A percentile compares a stretch with the other conserved stretches of the same genome.
Evolutionary conservation across 2,113 vertebrate genomes (phyloP).

Genomic region (Phalacrocorax brasilianus): DNA sequence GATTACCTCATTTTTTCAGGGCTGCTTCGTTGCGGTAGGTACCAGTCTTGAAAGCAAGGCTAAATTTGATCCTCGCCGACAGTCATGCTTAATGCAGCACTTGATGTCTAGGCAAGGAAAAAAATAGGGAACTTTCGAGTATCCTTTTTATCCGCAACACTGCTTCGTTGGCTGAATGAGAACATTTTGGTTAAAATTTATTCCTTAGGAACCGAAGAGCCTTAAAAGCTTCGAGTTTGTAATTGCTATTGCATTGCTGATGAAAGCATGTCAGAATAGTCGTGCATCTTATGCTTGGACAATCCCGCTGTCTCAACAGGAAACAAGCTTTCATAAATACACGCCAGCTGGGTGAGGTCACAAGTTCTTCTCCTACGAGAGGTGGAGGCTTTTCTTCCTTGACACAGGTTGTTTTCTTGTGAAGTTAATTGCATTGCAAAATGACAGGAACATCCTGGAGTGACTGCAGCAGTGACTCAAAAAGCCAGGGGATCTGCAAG

Average conservation of each 20-base stretch:
- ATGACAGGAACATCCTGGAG: conserved; percentile 20
- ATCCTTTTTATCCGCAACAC: neutral
- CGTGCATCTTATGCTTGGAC: neutral
- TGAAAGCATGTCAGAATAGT: neutral
- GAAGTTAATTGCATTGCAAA: neutral
- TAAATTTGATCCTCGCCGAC: neutral
- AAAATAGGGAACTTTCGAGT: neutral
- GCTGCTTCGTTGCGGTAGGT: neutral
- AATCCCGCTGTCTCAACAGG: neutral
- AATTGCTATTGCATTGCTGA: rapidly evolving
- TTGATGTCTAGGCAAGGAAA: neutral
- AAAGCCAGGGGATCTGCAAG: neutral
- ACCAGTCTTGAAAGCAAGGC: neutral
- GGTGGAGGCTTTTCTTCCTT: conserved; percentile 25
- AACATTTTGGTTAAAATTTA: neutral
- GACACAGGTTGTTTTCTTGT: conserved; percentile 19
- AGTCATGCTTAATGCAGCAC: neutral
- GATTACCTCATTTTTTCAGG: neutral
- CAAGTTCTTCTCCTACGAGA: neutral
- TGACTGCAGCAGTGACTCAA: neutral
- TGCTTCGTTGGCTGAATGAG: neutral
- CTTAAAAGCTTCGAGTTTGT: neutral
- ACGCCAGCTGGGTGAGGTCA: conserved; percentile 28
- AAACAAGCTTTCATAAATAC: neutral
- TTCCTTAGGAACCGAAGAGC: neutral